These are phyloP conservation scores for Choristoneura rosaceana DNA, from an alignment of 2,888 invertebrate species.

Conservation along the genomic window DNA sequence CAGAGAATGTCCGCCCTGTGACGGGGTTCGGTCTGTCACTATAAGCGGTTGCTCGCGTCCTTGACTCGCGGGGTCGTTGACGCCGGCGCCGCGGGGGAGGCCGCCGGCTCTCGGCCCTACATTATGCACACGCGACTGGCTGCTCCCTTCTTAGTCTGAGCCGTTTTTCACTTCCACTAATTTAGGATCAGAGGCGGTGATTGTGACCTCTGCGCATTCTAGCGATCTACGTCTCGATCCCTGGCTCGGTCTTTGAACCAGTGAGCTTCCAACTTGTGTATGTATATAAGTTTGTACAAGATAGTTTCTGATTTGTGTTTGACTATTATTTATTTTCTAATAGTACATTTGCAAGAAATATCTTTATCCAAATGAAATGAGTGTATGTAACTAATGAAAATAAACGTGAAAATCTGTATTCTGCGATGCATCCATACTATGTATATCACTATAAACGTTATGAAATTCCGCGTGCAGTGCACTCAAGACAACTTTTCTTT, in stretches of 20 bases:
- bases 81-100: constrained; percentile 70
- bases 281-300: not conserved
- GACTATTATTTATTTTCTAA: not conserved
- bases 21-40: constrained; percentile 15
- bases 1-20: constrained; percentile 16
- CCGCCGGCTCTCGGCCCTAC: constrained; percentile 61
- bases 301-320: not conserved
- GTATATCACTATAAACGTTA: constrained; percentile 9
- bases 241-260: constrained; percentile 29
- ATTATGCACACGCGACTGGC: constrained; percentile 73
- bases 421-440: not conserved
- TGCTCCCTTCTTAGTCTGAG: constrained; percentile 42
- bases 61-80: constrained; percentile 77
- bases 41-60: constrained; percentile 66
- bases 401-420: not conserved
- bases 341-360: not conserved
- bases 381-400: not conserved
- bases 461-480: constrained; percentile 40
- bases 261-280: constrained; percentile 17
- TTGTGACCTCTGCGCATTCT: constrained; percentile 38
- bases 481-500: constrained; percentile 38
- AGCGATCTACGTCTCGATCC: constrained; percentile 37
- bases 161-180: constrained; percentile 42
- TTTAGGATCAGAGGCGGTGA: constrained; percentile 40
- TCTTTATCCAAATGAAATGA: not conserved